Evolutionary conservation across 2,113 vertebrate genomes (phyloP).

Genomic region (Lophochroa leadbeateri): DNA sequence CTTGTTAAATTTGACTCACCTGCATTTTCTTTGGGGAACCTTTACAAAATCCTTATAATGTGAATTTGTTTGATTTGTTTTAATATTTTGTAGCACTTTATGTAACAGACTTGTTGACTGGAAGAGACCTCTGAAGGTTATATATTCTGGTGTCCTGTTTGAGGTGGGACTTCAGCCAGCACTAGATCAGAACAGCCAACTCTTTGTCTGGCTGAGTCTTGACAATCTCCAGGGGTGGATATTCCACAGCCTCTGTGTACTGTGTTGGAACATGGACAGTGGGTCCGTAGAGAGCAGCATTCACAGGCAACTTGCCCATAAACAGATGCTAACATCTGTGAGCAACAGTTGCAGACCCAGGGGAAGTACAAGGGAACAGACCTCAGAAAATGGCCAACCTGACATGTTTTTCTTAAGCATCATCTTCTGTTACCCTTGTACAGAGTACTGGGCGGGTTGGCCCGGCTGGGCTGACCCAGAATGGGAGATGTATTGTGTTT

Average conservation of each 20-base stretch:
- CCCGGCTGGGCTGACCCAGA: neutral
- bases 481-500: neutral
- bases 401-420: neutral
- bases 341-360: neutral
- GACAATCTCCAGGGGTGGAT: neutral
- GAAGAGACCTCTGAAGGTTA: neutral
- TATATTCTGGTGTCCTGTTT: neutral
- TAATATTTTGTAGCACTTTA: neutral
- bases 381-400: neutral
- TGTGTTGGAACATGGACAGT: neutral
- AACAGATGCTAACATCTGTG: neutral
- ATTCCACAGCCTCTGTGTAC: neutral
- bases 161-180: neutral
- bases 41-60: neutral
- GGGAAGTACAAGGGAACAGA: neutral
- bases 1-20: neutral
- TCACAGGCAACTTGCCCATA: neutral
- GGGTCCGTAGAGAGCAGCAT: neutral
- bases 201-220: neutral
- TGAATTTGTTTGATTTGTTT: neutral
- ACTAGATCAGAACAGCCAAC: neutral
- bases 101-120: neutral
- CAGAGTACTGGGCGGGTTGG: neutral
- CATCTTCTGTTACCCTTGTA: rapidly evolving
- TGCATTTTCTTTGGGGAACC: neutral